Evolutionary conservation across 2,888 invertebrate genomes (phyloP).

Genomic region (Saturnia pavonia): DNA sequence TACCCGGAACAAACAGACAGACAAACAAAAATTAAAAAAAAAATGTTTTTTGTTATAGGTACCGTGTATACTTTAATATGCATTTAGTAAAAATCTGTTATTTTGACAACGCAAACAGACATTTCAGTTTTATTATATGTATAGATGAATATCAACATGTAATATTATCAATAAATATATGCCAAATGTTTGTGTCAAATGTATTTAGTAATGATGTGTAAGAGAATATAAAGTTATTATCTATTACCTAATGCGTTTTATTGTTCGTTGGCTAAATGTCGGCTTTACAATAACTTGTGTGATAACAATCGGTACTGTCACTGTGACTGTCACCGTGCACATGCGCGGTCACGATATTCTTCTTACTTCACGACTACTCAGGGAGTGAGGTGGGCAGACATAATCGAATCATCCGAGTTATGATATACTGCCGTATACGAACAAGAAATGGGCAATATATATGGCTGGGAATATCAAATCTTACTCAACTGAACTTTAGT

Average conservation of each 20-base stretch:
- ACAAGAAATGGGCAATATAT: not conserved
- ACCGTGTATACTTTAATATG: too few species aligned
- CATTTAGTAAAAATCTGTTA: too few species aligned
- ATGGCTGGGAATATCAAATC: too few species aligned
- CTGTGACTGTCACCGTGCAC: too few species aligned
- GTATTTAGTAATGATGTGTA: constrained; percentile 17
- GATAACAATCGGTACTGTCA: constrained; percentile 8
- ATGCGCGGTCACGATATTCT: not conserved
- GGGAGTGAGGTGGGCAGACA: not conserved
- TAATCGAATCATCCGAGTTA: not conserved
- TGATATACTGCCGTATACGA: not conserved
- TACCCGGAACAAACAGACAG: too few species aligned
- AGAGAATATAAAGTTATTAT: constrained; percentile 5
- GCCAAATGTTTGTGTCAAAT: constrained; percentile 17
- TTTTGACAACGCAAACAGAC: too few species aligned
- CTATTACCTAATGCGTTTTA: constrained; percentile 18
- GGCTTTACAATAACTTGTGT: not conserved
- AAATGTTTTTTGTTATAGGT: too few species aligned
- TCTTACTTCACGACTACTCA: not conserved
- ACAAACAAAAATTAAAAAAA: too few species aligned
- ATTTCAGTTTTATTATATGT: too few species aligned
- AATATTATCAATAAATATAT: not conserved
- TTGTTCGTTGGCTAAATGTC: constrained; percentile 15
- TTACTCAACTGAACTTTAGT: not conserved
- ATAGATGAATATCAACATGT: not conserved